Percentiles rank a stretch among this genome's conserved stretches.
phyloP scores from a whole-genome alignment of 2,113 vertebrate genomes.

The Panthera tigris region DNA sequence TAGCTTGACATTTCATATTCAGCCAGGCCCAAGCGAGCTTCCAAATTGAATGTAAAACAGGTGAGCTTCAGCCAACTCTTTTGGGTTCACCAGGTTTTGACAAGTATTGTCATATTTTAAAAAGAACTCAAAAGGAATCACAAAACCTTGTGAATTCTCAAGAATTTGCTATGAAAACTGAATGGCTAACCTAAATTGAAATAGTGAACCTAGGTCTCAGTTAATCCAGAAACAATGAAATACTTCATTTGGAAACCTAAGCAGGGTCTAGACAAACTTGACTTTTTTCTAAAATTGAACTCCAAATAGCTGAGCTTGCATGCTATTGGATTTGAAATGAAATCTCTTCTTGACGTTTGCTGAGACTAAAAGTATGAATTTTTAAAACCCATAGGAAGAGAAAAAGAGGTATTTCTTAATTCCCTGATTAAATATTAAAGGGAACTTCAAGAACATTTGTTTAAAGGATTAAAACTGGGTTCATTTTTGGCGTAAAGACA shows the following conservation, averaged over 20 bases:
- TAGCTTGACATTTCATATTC: constrained; percentile 28
- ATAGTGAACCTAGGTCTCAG: constrained; percentile 60
- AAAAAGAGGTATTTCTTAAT: constrained; percentile 27
- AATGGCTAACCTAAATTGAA: constrained; percentile 55
- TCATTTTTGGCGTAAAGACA: neutral
- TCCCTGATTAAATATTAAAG: neutral
- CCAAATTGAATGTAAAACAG: constrained; percentile 45
- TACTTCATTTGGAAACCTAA: constrained; percentile 64
- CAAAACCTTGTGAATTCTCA: constrained; percentile 32
- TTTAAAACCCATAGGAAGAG: neutral
- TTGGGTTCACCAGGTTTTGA: constrained; percentile 52
- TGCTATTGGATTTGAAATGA: constrained; percentile 54
- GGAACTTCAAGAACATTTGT: neutral
- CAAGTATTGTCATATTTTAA: constrained; percentile 63
- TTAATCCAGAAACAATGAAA: constrained; percentile 69
- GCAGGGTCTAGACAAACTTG: constrained; percentile 59
- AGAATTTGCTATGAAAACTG: constrained; percentile 42
- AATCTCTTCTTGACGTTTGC: constrained; percentile 43
- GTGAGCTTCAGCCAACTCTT: neutral
- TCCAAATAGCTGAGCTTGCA: constrained; percentile 58
- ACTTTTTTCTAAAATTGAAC: constrained; percentile 61
- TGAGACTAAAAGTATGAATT: neutral
- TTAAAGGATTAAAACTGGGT: neutral
- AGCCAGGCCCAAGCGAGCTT: constrained; percentile 15
- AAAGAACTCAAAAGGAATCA: constrained; percentile 60